Evolutionary conservation across 2,113 vertebrate genomes (phyloP).

Genomic region (Notothenia rossii): DNA sequence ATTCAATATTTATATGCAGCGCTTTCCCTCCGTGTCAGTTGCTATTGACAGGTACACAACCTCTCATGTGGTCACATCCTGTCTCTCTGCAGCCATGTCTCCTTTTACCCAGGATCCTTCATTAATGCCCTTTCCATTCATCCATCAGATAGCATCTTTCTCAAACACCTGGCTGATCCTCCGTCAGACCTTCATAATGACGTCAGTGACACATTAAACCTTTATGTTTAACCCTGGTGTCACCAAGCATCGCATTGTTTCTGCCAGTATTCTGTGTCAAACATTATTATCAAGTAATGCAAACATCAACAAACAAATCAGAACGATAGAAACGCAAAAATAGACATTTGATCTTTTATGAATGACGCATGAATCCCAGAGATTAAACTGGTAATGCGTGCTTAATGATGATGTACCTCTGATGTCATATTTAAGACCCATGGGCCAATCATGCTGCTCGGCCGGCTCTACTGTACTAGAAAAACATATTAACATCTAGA

Average conservation of each 20-base stretch:
- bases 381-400: constrained; percentile 57
- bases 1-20: constrained; percentile 1
- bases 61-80: neutral
- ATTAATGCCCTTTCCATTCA: too few species aligned
- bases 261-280: neutral
- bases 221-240: neutral
- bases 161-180: too few species aligned
- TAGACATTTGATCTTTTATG: constrained; percentile 46
- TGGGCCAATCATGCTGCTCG: constrained; percentile 46
- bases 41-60: neutral
- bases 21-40: neutral
- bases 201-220: neutral
- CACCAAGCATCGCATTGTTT: neutral
- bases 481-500: constrained; percentile 41
- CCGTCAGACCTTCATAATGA: too few species aligned
- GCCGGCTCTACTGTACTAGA: constrained; percentile 6
- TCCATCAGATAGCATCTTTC: too few species aligned
- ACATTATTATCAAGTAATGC: constrained; percentile 4
- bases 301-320: constrained; percentile 11
- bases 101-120: too few species aligned
- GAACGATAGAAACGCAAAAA: constrained; percentile 22
- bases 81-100: too few species aligned
- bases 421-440: constrained; percentile 65
- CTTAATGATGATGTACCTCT: constrained; percentile 62
- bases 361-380: constrained; percentile 66